Evolutionary conservation across 2,888 invertebrate species (phyloP), one percentile per base, ranked within the genome.

Genomic region (Escarpia spicata): DNA sequence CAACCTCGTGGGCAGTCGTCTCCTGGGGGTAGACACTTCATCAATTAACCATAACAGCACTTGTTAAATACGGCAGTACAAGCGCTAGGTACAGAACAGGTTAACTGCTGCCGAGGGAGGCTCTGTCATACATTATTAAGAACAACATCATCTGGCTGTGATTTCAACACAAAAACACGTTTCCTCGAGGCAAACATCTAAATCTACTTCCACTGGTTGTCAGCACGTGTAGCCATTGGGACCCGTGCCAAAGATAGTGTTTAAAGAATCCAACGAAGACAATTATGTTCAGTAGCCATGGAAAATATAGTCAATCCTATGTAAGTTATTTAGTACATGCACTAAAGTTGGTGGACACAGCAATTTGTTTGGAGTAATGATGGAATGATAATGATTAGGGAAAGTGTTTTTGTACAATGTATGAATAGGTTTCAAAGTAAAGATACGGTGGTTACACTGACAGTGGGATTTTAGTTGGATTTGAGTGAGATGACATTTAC

Each of bases 1-100:
- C 99, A 92, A 99, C 99, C 96, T 97, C 97, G 94, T 97, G 97
- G 0, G 97, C 97, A 44, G 97, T 97, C 6, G 97, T 98, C 95
- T 97, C 97, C 97, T 97, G 94, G 8, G 95, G 94, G 92, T 37
- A 93, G 52, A 92, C 52, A 90, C 44, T 26, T 26, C 26, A 75
- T 75, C 75, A 75, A 75, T 75, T 75, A 75, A 75, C 75, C 75
- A 75, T 26, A 26, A 75, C 75, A 75, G 75, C 19, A 15, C 75
- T 75, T 75, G 75, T 75, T 26, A 75, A 19, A 15, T 75, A 75
- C 75, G 6, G 75, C 75, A 75, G 19, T 75, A 75, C 75, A 75
- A 2, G 75, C n/a, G 19, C 75, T 6, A 75, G 26, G 75, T 6
- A 75, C 26, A 75, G n/a, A 6, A 26, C 75, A 15, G 26, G 3